Conservation (phyloP, 2,113 vertebrate species). For the Sceloporus undulatus region DNA sequence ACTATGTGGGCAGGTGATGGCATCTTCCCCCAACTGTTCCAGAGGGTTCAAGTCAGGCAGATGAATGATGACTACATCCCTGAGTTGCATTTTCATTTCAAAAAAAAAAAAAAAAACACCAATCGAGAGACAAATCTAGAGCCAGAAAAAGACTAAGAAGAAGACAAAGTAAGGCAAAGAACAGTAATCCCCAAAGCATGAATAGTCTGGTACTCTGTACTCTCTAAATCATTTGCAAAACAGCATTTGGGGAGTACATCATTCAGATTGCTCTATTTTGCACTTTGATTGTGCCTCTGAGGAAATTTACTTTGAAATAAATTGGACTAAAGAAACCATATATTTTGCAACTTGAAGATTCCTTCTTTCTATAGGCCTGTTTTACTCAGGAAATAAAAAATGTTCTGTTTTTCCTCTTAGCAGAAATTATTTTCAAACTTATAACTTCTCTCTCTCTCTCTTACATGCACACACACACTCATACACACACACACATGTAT, state of each 20-base stretch:
- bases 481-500: too few relatives aligned
- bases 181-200: neutral
- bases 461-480: neutral
- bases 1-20: too few relatives aligned
- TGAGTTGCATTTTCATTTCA: neutral
- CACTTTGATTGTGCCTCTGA: too few relatives aligned
- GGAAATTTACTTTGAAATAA: neutral
- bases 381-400: neutral
- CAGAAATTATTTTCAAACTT: neutral
- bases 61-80: neutral
- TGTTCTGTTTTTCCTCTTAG: neutral
- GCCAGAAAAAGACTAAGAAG: neutral
- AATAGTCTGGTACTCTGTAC: neutral
- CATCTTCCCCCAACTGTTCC: neutral
- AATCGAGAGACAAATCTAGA: neutral
- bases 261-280: neutral
- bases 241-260: neutral
- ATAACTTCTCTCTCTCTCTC: too few relatives aligned
- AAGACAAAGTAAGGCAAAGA: neutral
- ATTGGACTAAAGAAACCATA: neutral
- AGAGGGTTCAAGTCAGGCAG: neutral
- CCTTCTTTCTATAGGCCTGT: neutral
- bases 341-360: neutral
- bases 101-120: neutral
- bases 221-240: neutral